Conservation (phyloP, 2,113 vertebrate genomes). For the Serilophus lunatus region DNA sequence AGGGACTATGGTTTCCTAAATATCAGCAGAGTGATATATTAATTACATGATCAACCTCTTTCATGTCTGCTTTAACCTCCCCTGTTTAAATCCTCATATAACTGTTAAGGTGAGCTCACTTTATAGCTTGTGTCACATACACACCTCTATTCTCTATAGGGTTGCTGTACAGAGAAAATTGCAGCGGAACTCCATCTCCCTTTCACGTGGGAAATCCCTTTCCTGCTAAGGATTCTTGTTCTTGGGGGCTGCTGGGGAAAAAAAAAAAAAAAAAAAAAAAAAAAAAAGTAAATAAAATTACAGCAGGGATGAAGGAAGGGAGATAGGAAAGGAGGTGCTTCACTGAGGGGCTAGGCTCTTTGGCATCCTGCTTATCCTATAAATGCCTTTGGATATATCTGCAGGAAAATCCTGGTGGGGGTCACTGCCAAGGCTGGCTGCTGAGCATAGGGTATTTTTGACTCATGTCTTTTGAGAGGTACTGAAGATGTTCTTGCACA, state of each 20-base stretch:
- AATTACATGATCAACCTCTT: neutral
- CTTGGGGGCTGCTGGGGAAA: neutral
- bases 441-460: neutral
- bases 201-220: neutral
- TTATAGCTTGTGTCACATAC: neutral
- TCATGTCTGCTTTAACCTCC: neutral
- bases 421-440: neutral
- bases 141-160: neutral
- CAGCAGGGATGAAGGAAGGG: neutral
- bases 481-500: neutral
- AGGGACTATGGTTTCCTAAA: neutral
- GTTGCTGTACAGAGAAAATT: neutral
- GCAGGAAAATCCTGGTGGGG: neutral
- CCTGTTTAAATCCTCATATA: neutral
- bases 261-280: no score
- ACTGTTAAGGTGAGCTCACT: neutral
- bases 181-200: neutral
- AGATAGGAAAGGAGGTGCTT: neutral
- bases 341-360: rapidly evolving
- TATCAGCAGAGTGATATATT: neutral
- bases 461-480: neutral
- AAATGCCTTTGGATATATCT: neutral
- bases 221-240: neutral
- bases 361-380: neutral
- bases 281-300: neutral